Evolutionary conservation across 30 jellyfish, hydroid and myxozoan genomes (phyloP), one percentile per base, ranked within the genome.

Genomic region (Mastigias papua): DNA sequence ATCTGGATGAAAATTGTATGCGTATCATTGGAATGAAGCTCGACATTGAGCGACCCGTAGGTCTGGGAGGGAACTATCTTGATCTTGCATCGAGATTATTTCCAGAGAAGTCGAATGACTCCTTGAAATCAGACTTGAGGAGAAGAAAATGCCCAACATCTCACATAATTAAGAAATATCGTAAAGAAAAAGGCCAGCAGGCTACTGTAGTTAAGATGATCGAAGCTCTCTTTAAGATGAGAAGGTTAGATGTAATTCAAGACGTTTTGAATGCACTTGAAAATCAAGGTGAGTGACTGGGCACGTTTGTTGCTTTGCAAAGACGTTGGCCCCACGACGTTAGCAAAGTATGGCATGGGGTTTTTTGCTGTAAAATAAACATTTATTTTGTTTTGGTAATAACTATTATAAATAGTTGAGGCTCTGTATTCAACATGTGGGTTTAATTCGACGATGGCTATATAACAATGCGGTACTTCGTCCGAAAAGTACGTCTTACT

Each of bases 11-110:
- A 15, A 73, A 46, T 22, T 33, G 63, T 11, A 67, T 85, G 1
- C 60, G 42, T 7, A 17, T 25, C 46, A 82, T 85, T 17, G 94
- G 94, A 25, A 16, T 27, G 7, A 67, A 32, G 0, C 63, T 85
- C 4, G 94, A 85, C 35, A 21, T 80, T 33, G 71, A 32, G 69
- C 71, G 83, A 30, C 83, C 94, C 3, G 66, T 49, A 0, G 80
- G 58, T 1, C 20, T 80, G 29, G 90, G 74, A 34, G 69, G 80
- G 5, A 76, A 85, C 68, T 85, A 23, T 82, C 48, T 57, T 26
- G 94, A 66, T 27, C 82, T 85, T 5, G 94, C 94, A 17, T 29
- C 82, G 13, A 34, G 82, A 30, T 62, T 85, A 58, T 85, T 85
- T 22, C 94, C 94, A 0, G 83, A 63, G 2, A 27, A 30, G 61